Percentiles rank a stretch among this genome's conserved stretches.
These are phyloP conservation scores for Ctena decussata DNA, from an alignment of 2,888 invertebrate species.

Conservation along the genomic window DNA sequence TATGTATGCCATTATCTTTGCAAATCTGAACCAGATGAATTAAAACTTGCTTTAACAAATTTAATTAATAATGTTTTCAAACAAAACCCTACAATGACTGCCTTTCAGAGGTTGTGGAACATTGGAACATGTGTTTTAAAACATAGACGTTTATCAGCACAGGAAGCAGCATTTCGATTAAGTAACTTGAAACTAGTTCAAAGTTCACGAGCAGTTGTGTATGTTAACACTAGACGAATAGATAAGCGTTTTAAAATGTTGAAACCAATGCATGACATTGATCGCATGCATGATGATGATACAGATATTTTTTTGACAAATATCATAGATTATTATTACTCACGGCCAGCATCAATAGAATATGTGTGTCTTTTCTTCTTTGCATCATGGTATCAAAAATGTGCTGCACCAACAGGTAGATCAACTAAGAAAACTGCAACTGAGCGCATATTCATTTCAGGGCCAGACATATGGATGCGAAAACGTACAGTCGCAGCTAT, in stretches of 20 bases:
- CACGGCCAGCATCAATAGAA: constrained; percentile 21
- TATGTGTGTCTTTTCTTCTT: background rate
- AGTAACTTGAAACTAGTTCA: constrained; percentile 34
- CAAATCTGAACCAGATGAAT: constrained; percentile 45
- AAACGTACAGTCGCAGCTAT: constrained; percentile 1
- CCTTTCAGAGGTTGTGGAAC: constrained; percentile 19
- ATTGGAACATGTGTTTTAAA: constrained; percentile 50
- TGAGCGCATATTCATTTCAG: background rate
- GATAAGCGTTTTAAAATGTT: constrained; percentile 35
- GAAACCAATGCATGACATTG: constrained; percentile 5
- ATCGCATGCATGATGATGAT: background rate
- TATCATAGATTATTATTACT: constrained; percentile 41
- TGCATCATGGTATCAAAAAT: constrained; percentile 43
- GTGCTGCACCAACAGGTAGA: background rate
- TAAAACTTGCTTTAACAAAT: constrained; percentile 41
- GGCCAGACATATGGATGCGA: constrained; percentile 33
- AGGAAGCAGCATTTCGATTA: constrained; percentile 53
- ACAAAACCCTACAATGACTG: constrained; percentile 17
- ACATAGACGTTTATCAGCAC: constrained; percentile 41
- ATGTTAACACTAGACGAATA: constrained; percentile 33
- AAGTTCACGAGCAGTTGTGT: constrained; percentile 22
- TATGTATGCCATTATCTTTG: constrained; percentile 50
- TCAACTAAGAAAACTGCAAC: background rate
- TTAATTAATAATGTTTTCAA: constrained; percentile 32
- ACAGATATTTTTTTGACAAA: constrained; percentile 40